A percentile compares a stretch with the other conserved stretches of the same genome.
phyloP scores from a whole-genome alignment of 1,140 invertebrate genomes.

The Psix sp. region DNA sequence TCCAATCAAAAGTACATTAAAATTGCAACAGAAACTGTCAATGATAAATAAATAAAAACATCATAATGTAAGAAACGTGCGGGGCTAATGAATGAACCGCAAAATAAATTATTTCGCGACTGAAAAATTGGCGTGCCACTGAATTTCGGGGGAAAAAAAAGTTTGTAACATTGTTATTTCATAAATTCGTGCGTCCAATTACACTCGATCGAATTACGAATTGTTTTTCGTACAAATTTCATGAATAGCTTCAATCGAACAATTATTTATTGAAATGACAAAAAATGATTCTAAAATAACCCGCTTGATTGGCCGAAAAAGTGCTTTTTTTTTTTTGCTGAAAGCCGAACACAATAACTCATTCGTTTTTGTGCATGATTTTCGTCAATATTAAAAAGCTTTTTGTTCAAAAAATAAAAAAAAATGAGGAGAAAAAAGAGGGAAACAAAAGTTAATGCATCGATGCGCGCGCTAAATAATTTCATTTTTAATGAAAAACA shows the following conservation, averaged over 20 bases:
- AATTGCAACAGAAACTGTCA: not conserved
- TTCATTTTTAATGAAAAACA: slow-evolving; percentile 28
- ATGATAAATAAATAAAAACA: not conserved
- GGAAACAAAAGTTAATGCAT: slow-evolving; percentile 25
- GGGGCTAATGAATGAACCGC: too few species aligned
- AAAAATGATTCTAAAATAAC: not conserved
- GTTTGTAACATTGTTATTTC: slow-evolving; percentile 30
- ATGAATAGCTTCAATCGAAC: slow-evolving; percentile 48
- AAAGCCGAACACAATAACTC: slow-evolving; percentile 19
- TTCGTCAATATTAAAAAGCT: slow-evolving; percentile 22
- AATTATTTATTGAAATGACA: slow-evolving; percentile 33
- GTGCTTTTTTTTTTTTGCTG: slow-evolving; percentile 1
- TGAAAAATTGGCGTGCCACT: too few species aligned
- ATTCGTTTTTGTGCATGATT: slow-evolving; percentile 22
- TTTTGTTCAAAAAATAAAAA: slow-evolving; percentile 7
- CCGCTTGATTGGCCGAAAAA: too few species aligned
- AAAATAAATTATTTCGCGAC: too few species aligned
- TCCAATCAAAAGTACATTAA: slow-evolving; percentile 1
- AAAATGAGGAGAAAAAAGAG: not conserved
- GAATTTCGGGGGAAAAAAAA: slow-evolving; percentile 10
- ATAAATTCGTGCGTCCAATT: slow-evolving; percentile 38
- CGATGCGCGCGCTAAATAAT: slow-evolving; percentile 32
- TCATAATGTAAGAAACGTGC: not conserved
- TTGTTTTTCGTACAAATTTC: slow-evolving; percentile 44
- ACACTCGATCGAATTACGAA: slow-evolving; percentile 30